Conservation (phyloP, 1,140 invertebrate genomes). For the Trichomalopsis sarcophagae region DNA sequence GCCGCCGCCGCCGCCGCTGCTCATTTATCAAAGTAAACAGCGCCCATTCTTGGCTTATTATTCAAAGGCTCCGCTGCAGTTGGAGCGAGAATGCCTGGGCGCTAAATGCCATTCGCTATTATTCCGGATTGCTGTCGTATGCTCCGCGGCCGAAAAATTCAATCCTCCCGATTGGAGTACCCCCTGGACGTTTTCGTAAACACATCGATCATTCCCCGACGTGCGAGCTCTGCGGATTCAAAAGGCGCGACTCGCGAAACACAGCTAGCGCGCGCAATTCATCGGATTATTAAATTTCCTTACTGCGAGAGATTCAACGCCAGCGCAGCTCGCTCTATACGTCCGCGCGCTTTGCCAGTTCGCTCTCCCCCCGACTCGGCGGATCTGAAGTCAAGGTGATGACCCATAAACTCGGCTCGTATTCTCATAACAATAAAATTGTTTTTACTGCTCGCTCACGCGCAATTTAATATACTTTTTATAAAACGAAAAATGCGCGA, state of each 20-base stretch:
- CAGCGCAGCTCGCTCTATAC: too few relatives aligned
- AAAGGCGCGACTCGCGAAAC: background rate
- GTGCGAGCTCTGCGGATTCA: background rate
- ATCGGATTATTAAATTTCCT: background rate
- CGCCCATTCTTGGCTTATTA: background rate
- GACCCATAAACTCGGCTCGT: background rate
- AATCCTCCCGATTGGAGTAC: background rate
- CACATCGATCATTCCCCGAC: background rate
- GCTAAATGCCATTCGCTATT: background rate
- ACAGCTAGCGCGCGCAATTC: background rate
- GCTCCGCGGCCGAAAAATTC: background rate
- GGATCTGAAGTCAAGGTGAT: conserved; percentile 3
- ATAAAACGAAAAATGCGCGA: background rate
- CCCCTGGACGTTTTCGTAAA: background rate
- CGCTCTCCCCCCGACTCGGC: too few relatives aligned
- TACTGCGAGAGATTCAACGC: background rate
- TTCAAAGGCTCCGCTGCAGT: background rate
- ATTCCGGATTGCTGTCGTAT: background rate
- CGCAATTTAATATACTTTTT: background rate
- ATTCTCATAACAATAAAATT: background rate
- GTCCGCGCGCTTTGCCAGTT: background rate
- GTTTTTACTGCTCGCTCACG: background rate
- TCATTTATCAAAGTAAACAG: conserved; percentile 4
- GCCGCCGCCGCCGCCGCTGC: background rate
- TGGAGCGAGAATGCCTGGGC: too few relatives aligned